phyloP scores from a whole-genome alignment of 2,113 vertebrate species.

The Apodemus sylvaticus region DNA sequence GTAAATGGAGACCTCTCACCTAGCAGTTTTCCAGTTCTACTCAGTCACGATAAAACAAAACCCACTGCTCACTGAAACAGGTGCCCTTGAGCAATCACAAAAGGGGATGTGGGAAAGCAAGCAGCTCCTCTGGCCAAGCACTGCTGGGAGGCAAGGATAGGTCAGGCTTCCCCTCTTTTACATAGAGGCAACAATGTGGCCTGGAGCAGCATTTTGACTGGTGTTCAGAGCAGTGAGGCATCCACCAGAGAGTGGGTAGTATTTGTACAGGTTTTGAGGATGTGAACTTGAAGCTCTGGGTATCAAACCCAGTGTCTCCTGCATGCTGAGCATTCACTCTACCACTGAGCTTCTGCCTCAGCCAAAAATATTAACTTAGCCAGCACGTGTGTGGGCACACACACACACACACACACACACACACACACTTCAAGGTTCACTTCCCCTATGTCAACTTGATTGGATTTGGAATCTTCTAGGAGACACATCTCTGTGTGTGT shows the following conservation, averaged over 20 bases:
- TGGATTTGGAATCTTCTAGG: background rate
- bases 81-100: background rate
- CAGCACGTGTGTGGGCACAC: background rate
- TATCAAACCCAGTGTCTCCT: background rate
- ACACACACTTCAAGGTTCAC: background rate
- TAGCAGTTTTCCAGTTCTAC: background rate
- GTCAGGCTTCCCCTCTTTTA: fast-evolving
- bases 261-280: fast-evolving
- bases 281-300: background rate
- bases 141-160: fast-evolving
- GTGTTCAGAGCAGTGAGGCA: background rate
- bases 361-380: background rate
- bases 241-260: fast-evolving
- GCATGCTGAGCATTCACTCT: background rate
- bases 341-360: background rate
- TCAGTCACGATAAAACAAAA: background rate
- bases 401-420: background rate
- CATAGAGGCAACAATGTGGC: background rate
- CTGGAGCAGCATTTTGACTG: too few relatives aligned
- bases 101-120: background rate
- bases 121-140: fast-evolving
- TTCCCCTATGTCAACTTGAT: background rate
- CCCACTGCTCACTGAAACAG: background rate
- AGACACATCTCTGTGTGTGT: background rate
- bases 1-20: background rate